Evolutionary conservation across 1,140 invertebrate species (phyloP), one percentile per base, ranked within the genome.

Genomic region (Dryas iulia): DNA sequence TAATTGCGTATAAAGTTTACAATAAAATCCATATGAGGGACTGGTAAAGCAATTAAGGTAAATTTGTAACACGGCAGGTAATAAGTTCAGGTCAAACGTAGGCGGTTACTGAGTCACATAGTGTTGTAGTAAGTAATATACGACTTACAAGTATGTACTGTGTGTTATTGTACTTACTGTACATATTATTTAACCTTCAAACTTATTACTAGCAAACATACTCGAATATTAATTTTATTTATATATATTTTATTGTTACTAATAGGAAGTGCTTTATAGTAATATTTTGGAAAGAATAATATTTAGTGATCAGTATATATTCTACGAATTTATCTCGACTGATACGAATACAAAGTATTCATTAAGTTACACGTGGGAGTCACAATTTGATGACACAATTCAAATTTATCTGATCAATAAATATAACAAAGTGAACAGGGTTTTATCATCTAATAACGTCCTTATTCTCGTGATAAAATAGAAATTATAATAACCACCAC

Each of bases 31-130:
- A 21, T 3, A 11, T 7, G 2, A 47, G 3, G 7, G 10, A 21
- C 39, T 47, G 39, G 1, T 47, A 14, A 11, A 7, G 59, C 59
- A 35, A 71, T 79, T 76, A 73, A 76, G 61, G 68, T 63, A 71
- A 61, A 76, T 76, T 79, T 72, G 63, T 75, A 61, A 68, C 47
- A 66, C 61, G 59, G 58, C 64, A 69, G 62, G 67, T 18, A 47
- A 47, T 47, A 47, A 47, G 35, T 68, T 66, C 61, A 47, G 60
- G 56, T 54, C 39, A 63, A 26, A 54, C 59, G 79, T 82, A 69
- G 76, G 76, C 59, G 78, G 59, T 66, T 54, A 56, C 18, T 82
- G 78, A 82, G 59, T 80, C 74, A 77, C 52, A 61, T 62, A 60
- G 57, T 62, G 68, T 79, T 79, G 76, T 83, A 77, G 76, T 79